Conservation (phyloP, 2,797 vertebrate genomes). For the Luscinia luscinia region DNA sequence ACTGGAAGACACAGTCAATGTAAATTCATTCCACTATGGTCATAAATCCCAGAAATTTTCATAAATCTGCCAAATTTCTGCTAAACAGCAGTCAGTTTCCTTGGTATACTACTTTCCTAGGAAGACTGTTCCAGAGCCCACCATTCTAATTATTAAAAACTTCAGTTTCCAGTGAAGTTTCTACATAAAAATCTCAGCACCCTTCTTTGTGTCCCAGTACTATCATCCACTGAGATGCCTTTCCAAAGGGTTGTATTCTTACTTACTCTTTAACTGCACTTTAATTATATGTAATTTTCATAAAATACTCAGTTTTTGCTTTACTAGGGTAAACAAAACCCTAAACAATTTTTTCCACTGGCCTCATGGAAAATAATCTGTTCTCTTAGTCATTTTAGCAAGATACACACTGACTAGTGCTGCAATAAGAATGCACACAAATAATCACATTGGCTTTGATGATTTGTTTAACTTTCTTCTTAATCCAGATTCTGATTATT, state of each 20-base stretch:
- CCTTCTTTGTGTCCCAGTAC: neutral
- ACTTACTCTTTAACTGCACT: neutral
- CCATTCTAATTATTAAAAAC: neutral
- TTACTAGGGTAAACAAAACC: neutral
- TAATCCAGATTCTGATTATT: neutral
- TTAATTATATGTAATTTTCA: neutral
- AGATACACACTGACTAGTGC: neutral
- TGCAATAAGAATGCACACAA: neutral
- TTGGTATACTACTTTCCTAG: neutral
- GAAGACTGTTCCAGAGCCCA: neutral
- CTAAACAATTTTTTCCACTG: neutral
- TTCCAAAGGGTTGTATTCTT: neutral
- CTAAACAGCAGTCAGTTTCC: neutral
- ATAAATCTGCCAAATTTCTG: neutral
- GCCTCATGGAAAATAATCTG: neutral
- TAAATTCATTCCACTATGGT: neutral
- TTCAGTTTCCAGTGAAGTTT: neutral
- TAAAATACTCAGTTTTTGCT: neutral
- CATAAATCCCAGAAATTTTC: neutral
- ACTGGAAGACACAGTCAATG: neutral
- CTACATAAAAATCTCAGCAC: neutral
- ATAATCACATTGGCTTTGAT: neutral
- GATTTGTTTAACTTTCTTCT: neutral
- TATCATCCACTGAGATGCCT: neutral
- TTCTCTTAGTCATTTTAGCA: neutral